Conservation (phyloP, 2,888 invertebrate genomes). For the Venusia cambrica region DNA sequence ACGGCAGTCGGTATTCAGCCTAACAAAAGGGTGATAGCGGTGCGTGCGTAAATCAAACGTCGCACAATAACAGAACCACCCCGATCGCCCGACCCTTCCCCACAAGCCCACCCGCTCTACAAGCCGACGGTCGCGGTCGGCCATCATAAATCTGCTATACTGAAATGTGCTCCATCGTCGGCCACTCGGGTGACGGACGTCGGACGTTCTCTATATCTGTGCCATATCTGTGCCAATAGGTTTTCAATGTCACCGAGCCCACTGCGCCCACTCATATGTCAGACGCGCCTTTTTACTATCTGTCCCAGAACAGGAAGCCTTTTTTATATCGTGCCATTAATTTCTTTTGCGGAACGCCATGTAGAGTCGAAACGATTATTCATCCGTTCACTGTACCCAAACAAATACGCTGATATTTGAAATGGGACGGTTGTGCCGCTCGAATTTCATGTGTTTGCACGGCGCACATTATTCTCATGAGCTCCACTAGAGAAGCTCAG, state of each 20-base stretch:
- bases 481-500: constrained; percentile 37
- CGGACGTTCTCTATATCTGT: too few species aligned
- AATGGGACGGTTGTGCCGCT: constrained; percentile 33
- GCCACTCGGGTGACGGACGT: constrained; percentile 53
- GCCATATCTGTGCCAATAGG: constrained; percentile 69
- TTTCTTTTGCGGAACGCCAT: constrained; percentile 36
- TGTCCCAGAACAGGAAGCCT: constrained; percentile 37
- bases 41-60: constrained; percentile 80
- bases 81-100: constrained; percentile 54
- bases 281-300: constrained; percentile 45
- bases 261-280: constrained; percentile 41
- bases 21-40: constrained; percentile 80
- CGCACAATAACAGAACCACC: constrained; percentile 76
- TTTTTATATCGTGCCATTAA: constrained; percentile 41
- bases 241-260: constrained; percentile 54
- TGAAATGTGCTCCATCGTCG: constrained; percentile 63
- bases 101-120: constrained; percentile 52
- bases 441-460: constrained; percentile 41
- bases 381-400: constrained; percentile 40
- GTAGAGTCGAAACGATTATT: constrained; percentile 37
- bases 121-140: constrained; percentile 60
- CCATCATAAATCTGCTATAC: constrained; percentile 75
- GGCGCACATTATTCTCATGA: constrained; percentile 45
- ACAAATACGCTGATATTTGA: constrained; percentile 38
- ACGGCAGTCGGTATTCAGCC: constrained; percentile 73